Evolutionary conservation across 2,113 vertebrate genomes (phyloP).

Genomic region (Emydocephalus ijimae): DNA sequence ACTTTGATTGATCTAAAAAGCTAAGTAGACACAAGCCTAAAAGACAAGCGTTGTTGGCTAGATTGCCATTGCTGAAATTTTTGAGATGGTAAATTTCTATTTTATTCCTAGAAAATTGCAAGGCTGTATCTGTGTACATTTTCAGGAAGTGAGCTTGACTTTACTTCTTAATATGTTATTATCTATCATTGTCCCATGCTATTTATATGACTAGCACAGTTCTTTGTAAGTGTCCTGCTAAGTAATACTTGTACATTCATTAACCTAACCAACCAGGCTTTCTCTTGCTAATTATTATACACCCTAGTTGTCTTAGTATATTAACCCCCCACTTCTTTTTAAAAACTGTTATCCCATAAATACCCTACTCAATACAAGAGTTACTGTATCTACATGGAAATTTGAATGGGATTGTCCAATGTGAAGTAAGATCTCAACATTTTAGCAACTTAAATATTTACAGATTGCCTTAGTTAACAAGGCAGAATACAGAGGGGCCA

Average conservation of each 20-base stretch:
- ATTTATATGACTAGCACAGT: neutral
- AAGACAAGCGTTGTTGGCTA: neutral
- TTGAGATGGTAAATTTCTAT: neutral
- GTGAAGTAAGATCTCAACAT: neutral
- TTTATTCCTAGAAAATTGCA: neutral
- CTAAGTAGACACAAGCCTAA: neutral
- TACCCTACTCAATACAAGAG: neutral
- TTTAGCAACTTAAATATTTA: neutral
- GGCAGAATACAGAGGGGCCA: neutral
- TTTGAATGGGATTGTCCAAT: neutral
- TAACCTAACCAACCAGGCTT: neutral
- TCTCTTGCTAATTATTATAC: neutral
- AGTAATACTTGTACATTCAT: neutral
- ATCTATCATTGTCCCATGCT: neutral
- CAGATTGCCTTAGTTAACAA: neutral
- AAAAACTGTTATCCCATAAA: neutral
- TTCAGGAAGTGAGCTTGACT: neutral
- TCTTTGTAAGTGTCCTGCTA: neutral
- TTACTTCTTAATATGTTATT: neutral
- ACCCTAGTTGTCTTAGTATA: neutral
- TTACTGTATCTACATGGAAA: neutral
- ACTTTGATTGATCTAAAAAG: neutral
- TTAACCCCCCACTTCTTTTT: neutral
- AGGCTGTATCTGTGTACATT: neutral
- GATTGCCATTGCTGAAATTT: neutral